Base-by-base conservation (phyloP, 2,113 vertebrate species). In the Sapayoa aenigma region DNA sequence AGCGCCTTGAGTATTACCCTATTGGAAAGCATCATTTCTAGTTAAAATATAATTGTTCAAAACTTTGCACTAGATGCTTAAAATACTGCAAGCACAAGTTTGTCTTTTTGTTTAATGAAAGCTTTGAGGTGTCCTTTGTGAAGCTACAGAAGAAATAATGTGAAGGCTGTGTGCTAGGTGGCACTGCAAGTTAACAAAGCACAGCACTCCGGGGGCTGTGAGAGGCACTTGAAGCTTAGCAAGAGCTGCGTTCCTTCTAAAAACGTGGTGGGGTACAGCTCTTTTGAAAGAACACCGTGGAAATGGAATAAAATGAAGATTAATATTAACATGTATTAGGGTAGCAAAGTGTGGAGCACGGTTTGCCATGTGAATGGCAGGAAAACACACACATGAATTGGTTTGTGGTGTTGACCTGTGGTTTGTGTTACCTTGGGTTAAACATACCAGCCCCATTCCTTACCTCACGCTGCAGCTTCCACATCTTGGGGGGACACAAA, bases 151-250 rank as follows among this genome's bases (percentile, higher is more conserved):
- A 67, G 30, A 50, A 80, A 27, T 50, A 44, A 46, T 73, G 14
- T 73, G 81, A 62, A 87, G 56, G 74, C 46, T 0, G 5, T 69
- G 89, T 95, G 94, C 96, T 97, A 97, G 97, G 90, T 97, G 97
- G 97, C 96, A 95, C 95, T 97, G 78, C 91, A 82, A 84, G 92
- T 87, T 96, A 86, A 95, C 62, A 90, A 92, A 96, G 60, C 60
- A 39, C 47, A 75, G 42, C 24, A 5, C 68, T 93, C 55, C 65
- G 3, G 4, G 9, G 27, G 44, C 10, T 69, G 12, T 11, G 31
- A 78, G 66, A 50, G 47, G 47, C 39, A 47, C 5, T 35, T 77
- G 58, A 49, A 4, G 62, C 21, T 68, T 31, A 69, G 85, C 17
- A 46, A 23, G 75, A 60, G 53, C 82, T 66, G 65, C 81, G 9